Conservation (phyloP, 35 echinoderm and acorn worm genomes). For the Heliocidaris erythrogramma region DNA sequence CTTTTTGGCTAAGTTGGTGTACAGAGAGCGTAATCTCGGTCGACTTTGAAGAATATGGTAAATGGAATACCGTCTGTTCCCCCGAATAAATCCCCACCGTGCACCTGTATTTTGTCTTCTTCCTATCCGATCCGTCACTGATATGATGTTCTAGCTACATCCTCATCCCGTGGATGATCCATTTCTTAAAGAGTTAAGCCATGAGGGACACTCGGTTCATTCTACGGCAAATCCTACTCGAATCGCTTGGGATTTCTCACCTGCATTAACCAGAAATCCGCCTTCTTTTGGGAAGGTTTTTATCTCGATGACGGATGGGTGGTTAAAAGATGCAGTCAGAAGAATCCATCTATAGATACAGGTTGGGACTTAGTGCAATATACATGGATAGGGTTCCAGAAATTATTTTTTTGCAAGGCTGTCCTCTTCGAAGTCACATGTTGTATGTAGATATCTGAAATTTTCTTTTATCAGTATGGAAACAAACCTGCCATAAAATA, state of each 20-base stretch:
- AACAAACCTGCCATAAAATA: too few relatives aligned
- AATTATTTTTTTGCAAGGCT: too few relatives aligned
- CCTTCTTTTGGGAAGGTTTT: not conserved
- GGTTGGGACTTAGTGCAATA: not conserved
- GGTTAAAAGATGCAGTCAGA: not conserved
- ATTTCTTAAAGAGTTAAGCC: slow-evolving; percentile 5
- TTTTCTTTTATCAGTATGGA: too few relatives aligned
- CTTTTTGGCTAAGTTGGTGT: not conserved
- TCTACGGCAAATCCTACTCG: not conserved
- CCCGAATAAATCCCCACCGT: not conserved
- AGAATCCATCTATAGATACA: not conserved
- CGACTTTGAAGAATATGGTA: not conserved
- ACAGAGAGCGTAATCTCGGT: not conserved
- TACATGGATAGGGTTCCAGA: too few relatives aligned
- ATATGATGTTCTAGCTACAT: not conserved
- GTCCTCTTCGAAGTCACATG: too few relatives aligned
- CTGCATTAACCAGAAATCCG: not conserved
- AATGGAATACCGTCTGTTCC: not conserved
- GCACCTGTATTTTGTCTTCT: not conserved
- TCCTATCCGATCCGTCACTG: not conserved
- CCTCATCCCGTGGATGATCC: not conserved
- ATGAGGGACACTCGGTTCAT: slow-evolving; percentile 1
- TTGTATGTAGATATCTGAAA: too few relatives aligned
- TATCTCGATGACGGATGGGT: not conserved
- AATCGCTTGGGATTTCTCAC: not conserved